These are phyloP conservation scores for Coecobrya sp. DNA, from an alignment of 2,888 invertebrate genomes.

Conservation along the genomic window DNA sequence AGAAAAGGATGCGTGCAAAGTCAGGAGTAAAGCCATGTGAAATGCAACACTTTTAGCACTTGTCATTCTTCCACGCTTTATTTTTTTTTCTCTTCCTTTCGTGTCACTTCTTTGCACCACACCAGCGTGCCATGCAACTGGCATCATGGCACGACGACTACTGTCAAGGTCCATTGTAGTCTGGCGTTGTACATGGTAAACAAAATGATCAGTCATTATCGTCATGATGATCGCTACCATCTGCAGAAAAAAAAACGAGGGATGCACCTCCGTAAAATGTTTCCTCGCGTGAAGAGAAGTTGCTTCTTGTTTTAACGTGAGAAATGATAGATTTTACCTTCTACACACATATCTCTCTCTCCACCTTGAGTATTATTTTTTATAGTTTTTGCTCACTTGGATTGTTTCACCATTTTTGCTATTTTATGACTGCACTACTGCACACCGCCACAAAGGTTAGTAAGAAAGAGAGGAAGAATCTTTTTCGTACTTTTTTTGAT, in stretches of 20 bases:
- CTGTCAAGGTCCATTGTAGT: not conserved
- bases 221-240: not conserved
- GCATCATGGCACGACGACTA: not conserved
- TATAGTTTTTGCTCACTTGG: not conserved
- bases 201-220: slow-evolving; percentile 52
- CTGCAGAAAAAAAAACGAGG: not conserved
- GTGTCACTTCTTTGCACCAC: slow-evolving; percentile 56
- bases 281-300: not conserved
- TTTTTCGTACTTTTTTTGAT: not conserved
- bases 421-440: not conserved
- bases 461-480: not conserved
- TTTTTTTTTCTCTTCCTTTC: slow-evolving; percentile 7
- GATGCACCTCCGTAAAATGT: not conserved
- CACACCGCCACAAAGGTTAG: not conserved
- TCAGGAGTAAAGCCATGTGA: slow-evolving; percentile 16
- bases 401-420: slow-evolving; percentile 28
- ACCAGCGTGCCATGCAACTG: slow-evolving; percentile 17
- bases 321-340: not conserved
- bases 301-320: slow-evolving; percentile 1
- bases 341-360: not conserved
- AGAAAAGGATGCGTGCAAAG: slow-evolving; percentile 34
- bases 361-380: not conserved
- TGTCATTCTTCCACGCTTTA: slow-evolving; percentile 33
- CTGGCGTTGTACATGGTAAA: not conserved
- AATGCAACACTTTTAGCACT: slow-evolving; percentile 60